Conservation (phyloP, 2,888 invertebrate species). For the Cosmia trapezina region DNA sequence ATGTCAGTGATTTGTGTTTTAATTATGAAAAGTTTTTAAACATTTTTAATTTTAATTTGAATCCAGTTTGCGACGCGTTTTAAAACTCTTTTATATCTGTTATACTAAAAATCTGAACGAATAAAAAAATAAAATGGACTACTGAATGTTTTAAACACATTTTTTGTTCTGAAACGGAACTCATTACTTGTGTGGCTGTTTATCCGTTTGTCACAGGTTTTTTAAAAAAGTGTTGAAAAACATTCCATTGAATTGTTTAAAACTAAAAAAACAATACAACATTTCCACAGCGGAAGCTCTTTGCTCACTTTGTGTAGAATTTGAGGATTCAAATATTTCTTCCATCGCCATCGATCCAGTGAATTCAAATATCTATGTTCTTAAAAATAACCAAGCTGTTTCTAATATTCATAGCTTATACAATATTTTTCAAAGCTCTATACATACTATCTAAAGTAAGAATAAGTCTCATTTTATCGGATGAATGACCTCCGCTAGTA, state of each 20-base stretch:
- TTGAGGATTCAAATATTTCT: too few relatives aligned
- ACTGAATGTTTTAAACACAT: conserved; percentile 42
- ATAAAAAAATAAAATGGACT: conserved; percentile 33
- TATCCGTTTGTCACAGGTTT: conserved; percentile 48
- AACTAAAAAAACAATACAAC: conserved; percentile 8
- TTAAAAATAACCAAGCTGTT: not conserved
- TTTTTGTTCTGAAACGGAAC: conserved; percentile 46
- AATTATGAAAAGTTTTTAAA: conserved; percentile 23
- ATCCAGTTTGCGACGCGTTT: conserved; percentile 33
- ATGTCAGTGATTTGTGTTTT: conserved; percentile 11
- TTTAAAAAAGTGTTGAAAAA: conserved; percentile 42
- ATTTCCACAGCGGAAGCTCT: not conserved
- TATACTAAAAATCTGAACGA: conserved; percentile 33
- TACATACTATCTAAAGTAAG: not conserved
- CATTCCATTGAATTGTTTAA: conserved; percentile 26
- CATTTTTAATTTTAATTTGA: conserved; percentile 30
- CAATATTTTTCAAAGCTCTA: not conserved
- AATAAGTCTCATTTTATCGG: conserved; percentile 1
- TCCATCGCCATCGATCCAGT: not conserved
- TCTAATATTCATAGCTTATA: not conserved
- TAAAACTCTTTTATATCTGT: conserved; percentile 46
- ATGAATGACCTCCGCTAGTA: conserved; percentile 22
- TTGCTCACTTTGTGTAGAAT: not conserved
- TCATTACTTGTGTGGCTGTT: conserved; percentile 49
- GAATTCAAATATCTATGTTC: not conserved